These are phyloP conservation scores for Theretra japonica DNA, from an alignment of 2,888 invertebrate species.

Conservation along the genomic window DNA sequence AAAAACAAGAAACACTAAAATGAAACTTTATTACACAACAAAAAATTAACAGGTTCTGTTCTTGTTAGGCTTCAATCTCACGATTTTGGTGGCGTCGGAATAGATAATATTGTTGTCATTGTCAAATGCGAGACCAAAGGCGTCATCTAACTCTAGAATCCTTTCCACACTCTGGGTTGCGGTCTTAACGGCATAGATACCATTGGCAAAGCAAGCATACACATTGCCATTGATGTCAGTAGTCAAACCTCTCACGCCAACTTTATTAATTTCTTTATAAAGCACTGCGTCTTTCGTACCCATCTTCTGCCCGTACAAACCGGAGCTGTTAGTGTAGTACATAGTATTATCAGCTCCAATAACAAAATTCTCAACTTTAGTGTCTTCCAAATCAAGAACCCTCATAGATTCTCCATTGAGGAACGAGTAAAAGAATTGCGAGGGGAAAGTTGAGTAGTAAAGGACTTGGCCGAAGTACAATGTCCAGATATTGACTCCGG, in stretches of 20 bases:
- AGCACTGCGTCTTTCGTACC: conserved; percentile 58
- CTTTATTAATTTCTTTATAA: conserved; percentile 44
- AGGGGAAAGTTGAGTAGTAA: conserved; percentile 66
- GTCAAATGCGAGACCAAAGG: conserved; percentile 71
- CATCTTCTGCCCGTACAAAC: conserved; percentile 63
- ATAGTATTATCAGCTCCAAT: conserved; percentile 63
- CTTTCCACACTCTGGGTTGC: conserved; percentile 48
- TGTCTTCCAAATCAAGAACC: conserved; percentile 68
- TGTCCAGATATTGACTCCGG: conserved; percentile 63
- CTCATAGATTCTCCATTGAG: conserved; percentile 53
- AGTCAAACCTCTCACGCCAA: conserved; percentile 59
- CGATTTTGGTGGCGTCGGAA: conserved; percentile 55
- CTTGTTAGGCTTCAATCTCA: conserved; percentile 53
- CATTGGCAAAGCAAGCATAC: conserved; percentile 60
- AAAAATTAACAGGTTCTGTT: conserved; percentile 50
- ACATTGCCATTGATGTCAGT: conserved; percentile 60
- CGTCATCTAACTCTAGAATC: conserved; percentile 57
- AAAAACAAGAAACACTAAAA: not conserved
- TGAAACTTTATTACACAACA: not conserved
- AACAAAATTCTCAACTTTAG: conserved; percentile 67
- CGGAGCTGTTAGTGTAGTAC: conserved; percentile 66
- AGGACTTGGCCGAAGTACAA: conserved; percentile 64
- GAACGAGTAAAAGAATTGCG: conserved; percentile 62
- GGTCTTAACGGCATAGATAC: conserved; percentile 62
- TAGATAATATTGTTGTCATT: conserved; percentile 68